Percentiles rank a stretch among this genome's conserved stretches.
Evolutionary conservation across 2,797 vertebrate genomes (phyloP).

Genomic region (Australoheros facetus): DNA sequence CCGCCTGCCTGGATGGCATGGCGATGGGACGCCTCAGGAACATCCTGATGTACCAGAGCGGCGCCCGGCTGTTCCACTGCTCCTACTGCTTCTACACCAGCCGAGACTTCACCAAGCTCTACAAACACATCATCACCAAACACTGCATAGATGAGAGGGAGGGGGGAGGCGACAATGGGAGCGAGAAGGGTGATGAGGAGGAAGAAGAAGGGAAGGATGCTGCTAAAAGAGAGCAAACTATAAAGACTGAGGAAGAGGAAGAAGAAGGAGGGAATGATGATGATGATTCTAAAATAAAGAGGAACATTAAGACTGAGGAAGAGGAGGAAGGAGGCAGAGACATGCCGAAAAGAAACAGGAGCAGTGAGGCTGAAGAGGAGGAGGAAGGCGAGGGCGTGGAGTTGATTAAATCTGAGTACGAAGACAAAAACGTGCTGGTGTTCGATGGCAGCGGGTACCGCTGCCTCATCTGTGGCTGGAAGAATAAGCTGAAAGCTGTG

Average conservation of each 20-base stretch:
- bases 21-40: conserved; percentile 64
- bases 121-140: conserved; percentile 62
- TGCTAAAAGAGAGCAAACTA: background rate
- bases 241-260: background rate
- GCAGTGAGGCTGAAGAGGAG: background rate
- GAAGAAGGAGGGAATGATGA: background rate
- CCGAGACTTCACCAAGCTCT: conserved; percentile 67
- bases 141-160: conserved; percentile 59
- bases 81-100: conserved; percentile 63
- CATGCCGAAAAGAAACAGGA: background rate
- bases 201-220: background rate
- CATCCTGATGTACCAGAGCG: conserved; percentile 69
- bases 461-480: conserved; percentile 68
- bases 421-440: conserved; percentile 24
- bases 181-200: background rate
- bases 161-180: background rate
- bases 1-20: conserved; percentile 40
- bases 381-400: background rate
- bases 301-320: background rate
- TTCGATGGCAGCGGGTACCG: conserved; percentile 15
- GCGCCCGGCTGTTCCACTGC: conserved; percentile 69
- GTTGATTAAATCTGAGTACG: background rate
- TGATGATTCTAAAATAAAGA: background rate
- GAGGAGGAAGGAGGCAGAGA: background rate
- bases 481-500: conserved; percentile 42